Evolutionary conservation across 1,140 invertebrate species (phyloP).

Genomic region (Psilanteris sp.): DNA sequence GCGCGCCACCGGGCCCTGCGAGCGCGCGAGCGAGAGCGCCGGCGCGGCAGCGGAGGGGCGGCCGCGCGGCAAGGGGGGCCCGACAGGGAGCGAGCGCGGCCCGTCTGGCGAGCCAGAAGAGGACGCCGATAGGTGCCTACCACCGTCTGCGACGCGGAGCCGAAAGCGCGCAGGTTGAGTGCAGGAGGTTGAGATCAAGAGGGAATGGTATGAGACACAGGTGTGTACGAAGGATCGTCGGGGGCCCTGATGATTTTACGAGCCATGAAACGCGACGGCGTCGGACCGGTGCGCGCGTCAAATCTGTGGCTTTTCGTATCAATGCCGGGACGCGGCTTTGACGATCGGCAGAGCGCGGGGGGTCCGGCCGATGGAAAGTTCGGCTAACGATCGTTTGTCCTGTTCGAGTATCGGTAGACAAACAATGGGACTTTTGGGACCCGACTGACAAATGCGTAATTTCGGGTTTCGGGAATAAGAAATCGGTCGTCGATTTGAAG

Average conservation of each 20-base stretch:
- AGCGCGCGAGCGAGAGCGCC: conserved; percentile 43
- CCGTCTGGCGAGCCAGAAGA: conserved; percentile 30
- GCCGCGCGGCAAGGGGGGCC: conserved; percentile 38
- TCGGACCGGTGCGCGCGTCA: too few relatives aligned
- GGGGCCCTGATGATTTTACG: conserved; percentile 49
- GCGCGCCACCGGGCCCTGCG: conserved; percentile 22
- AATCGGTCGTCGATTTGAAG: too few relatives aligned
- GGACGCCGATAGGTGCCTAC: conserved; percentile 67
- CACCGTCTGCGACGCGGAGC: conserved; percentile 68
- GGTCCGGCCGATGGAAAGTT: too few relatives aligned
- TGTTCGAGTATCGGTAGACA: too few relatives aligned
- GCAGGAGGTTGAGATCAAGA: conserved; percentile 72
- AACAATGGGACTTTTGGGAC: too few relatives aligned
- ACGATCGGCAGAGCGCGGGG: too few relatives aligned
- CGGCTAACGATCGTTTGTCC: too few relatives aligned
- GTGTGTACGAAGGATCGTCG: conserved; percentile 68
- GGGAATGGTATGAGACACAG: conserved; percentile 74
- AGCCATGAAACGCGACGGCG: conserved; percentile 31
- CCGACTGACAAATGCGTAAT: too few relatives aligned
- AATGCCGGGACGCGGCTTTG: too few relatives aligned
- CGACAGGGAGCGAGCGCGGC: conserved; percentile 31
- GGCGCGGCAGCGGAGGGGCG: conserved; percentile 25
- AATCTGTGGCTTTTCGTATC: too few relatives aligned
- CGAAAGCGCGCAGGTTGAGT: conserved; percentile 76
- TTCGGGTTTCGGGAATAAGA: too few relatives aligned